Percentiles rank a stretch among this genome's conserved stretches.
These are phyloP conservation scores for Periplaneta americana DNA, from an alignment of 1,140 invertebrate genomes.

Conservation along the genomic window DNA sequence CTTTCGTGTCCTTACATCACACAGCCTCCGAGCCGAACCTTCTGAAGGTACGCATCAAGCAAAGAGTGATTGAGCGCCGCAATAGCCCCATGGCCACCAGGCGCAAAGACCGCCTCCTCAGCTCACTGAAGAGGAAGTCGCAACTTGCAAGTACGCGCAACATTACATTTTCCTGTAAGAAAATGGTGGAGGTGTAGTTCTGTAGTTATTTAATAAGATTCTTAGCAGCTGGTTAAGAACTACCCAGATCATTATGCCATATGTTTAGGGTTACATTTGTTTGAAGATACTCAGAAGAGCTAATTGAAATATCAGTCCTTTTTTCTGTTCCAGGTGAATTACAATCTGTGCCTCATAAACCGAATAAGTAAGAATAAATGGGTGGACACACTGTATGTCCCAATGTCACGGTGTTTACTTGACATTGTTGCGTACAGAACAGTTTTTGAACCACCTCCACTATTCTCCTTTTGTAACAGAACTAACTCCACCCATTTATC, in stretches of 20 bases:
- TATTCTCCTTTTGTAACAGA: neutral
- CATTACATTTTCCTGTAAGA: no score
- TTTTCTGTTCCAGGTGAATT: neutral
- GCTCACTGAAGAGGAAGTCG: conserved; percentile 69
- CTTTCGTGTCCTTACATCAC: neutral
- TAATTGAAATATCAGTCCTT: neutral
- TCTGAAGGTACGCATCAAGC: conserved; percentile 93
- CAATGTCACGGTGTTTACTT: no score
- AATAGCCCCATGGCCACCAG: conserved; percentile 81
- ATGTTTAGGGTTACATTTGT: no score
- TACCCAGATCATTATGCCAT: no score
- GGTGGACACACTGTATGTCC: neutral
- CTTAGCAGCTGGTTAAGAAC: neutral
- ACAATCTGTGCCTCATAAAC: neutral
- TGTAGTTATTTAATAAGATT: neutral
- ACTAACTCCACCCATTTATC: neutral
- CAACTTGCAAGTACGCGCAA: conserved; percentile 69
- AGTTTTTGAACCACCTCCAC: no score
- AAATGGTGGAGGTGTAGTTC: neutral
- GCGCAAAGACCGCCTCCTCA: conserved; percentile 69
- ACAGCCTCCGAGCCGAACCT: conserved; percentile 92
- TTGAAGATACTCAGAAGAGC: neutral
- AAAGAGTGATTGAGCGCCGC: conserved; percentile 87
- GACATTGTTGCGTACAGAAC: no score
- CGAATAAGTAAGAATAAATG: neutral